Evolutionary conservation across 2,797 vertebrate species (phyloP).

Genomic region (Hirundo rustica): DNA sequence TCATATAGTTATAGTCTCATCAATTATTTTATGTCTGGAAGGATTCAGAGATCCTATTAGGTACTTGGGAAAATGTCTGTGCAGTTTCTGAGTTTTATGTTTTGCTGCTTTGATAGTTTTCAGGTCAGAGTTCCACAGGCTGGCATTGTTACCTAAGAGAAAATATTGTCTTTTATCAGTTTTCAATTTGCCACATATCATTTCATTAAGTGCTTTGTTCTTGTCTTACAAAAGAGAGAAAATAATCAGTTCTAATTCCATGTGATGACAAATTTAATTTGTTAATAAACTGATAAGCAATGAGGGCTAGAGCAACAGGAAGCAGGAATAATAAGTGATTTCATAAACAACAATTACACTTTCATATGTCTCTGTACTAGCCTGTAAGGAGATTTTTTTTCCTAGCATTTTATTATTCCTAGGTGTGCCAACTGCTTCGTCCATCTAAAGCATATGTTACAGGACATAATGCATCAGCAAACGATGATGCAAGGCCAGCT

Average conservation of each 20-base stretch:
- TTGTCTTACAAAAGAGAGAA: neutral
- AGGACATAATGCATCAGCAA: constrained; percentile 49
- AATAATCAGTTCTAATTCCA: neutral
- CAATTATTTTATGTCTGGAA: neutral
- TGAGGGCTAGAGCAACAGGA: neutral
- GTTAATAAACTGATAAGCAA: neutral
- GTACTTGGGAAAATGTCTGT: neutral
- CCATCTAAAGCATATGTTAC: neutral
- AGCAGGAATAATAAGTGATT: neutral
- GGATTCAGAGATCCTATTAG: neutral
- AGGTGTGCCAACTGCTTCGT: neutral
- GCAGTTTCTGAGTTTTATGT: neutral
- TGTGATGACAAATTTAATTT: neutral
- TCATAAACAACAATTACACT: neutral
- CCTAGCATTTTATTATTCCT: neutral
- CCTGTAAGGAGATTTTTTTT: neutral
- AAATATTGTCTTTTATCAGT: neutral
- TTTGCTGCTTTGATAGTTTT: neutral
- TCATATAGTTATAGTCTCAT: too few species aligned
- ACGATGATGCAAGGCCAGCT: constrained; percentile 58
- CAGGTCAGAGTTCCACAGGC: neutral
- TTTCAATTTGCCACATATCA: neutral
- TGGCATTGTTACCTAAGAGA: neutral
- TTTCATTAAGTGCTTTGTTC: neutral
- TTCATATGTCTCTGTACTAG: neutral